phyloP scores from a whole-genome alignment of 2,888 invertebrate genomes.

The Drosophila mimetica region DNA sequence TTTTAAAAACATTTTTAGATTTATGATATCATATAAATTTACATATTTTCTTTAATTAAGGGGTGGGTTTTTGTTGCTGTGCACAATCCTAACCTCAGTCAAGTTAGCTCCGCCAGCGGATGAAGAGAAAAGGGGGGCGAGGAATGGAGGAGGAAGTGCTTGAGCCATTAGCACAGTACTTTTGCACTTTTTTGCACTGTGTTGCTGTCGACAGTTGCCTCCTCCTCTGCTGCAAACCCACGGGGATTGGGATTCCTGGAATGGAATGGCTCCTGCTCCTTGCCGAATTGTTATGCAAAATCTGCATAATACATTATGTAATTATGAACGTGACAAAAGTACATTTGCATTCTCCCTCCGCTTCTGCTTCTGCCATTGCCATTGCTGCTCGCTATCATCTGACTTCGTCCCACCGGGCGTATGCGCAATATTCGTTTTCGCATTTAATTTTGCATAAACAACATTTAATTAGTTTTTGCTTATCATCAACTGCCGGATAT shows the following conservation, averaged over 20 bases:
- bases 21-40: background rate
- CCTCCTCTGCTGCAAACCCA: slow-evolving; percentile 1
- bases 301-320: slow-evolving; percentile 78
- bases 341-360: slow-evolving; percentile 27
- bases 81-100: background rate
- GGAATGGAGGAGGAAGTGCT: slow-evolving; percentile 38
- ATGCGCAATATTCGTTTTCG: slow-evolving; percentile 52
- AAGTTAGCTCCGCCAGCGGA: slow-evolving; percentile 17
- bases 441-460: slow-evolving; percentile 52
- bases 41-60: background rate
- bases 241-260: slow-evolving; percentile 19
- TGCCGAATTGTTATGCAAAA: slow-evolving; percentile 76
- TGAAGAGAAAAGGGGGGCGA: slow-evolving; percentile 5
- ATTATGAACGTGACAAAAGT: slow-evolving; percentile 76
- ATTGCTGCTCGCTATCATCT: too few relatives aligned
- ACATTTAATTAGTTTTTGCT: slow-evolving; percentile 50
- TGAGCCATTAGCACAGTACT: slow-evolving; percentile 72
- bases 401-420: slow-evolving; percentile 40
- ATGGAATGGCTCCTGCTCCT: slow-evolving; percentile 21
- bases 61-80: background rate
- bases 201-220: slow-evolving; percentile 46
- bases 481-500: slow-evolving; percentile 38
- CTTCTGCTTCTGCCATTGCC: too few relatives aligned
- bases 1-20: too few relatives aligned
- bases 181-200: slow-evolving; percentile 54